These are phyloP conservation scores for Biston betularia DNA, from an alignment of 2,888 invertebrate genomes.

Conservation along the genomic window DNA sequence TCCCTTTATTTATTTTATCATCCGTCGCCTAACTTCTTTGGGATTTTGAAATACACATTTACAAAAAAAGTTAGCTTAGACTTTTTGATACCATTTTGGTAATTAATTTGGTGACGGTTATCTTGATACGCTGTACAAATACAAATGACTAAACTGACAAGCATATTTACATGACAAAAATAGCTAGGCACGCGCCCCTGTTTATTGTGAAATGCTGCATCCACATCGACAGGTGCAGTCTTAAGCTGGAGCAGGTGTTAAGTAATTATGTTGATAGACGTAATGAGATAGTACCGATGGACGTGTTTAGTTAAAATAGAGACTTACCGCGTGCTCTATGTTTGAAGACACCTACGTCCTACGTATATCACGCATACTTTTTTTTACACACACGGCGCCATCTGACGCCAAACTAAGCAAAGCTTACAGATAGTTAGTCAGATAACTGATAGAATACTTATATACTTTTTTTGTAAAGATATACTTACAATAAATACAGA, in stretches of 20 bases:
- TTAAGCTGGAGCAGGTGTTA: conserved; percentile 42
- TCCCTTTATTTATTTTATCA: no score
- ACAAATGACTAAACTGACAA: conserved; percentile 60
- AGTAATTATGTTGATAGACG: conserved; percentile 25
- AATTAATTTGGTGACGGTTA: background rate
- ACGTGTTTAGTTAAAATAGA: conserved; percentile 8
- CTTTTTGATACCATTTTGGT: background rate
- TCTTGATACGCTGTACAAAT: conserved; percentile 37
- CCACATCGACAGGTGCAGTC: conserved; percentile 56
- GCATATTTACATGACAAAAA: conserved; percentile 54
- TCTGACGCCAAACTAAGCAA: no score
- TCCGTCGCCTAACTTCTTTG: no score
- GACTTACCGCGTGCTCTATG: conserved; percentile 22
- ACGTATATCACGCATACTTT: conserved; percentile 8
- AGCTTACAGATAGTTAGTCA: no score
- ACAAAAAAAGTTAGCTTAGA: no score
- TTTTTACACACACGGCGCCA: no score
- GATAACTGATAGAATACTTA: no score
- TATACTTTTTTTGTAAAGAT: no score
- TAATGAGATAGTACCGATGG: conserved; percentile 10
- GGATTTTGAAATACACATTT: no score
- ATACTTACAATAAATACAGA: no score
- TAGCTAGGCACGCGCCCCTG: conserved; percentile 45
- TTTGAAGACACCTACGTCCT: conserved; percentile 19
- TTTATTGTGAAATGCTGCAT: conserved; percentile 60